Evolutionary conservation across 2,888 invertebrate genomes (phyloP).

Genomic region (Cosmia trapezina): DNA sequence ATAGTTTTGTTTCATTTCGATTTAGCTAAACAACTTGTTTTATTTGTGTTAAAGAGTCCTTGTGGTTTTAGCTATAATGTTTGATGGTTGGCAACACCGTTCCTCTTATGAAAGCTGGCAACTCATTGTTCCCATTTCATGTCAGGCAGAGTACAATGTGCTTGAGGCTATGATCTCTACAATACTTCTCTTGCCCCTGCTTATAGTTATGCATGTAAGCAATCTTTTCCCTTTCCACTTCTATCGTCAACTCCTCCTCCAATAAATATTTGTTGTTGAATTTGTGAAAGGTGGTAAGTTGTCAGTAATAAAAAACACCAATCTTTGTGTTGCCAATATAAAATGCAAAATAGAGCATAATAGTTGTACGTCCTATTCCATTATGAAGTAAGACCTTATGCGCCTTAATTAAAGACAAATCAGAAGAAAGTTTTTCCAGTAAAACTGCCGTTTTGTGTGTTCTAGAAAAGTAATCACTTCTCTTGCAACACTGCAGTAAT

Average conservation of each 20-base stretch:
- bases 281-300: conserved; percentile 11
- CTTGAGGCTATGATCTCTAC: conserved; percentile 33
- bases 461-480: neutral
- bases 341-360: conserved; percentile 46
- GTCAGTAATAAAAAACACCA: conserved; percentile 29
- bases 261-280: conserved; percentile 1
- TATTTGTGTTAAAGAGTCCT: conserved; percentile 60
- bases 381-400: conserved; percentile 41
- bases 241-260: neutral
- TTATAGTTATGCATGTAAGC: neutral
- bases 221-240: neutral
- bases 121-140: conserved; percentile 10
- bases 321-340: conserved; percentile 51
- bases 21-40: conserved; percentile 62
- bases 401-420: conserved; percentile 38
- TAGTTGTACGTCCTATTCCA: conserved; percentile 46
- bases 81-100: conserved; percentile 43
- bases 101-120: conserved; percentile 34
- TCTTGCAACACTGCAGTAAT: conserved; percentile 10
- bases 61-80: conserved; percentile 45
- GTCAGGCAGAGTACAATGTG: conserved; percentile 29
- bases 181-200: conserved; percentile 27
- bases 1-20: conserved; percentile 65
- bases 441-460: conserved; percentile 23
- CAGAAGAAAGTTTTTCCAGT: neutral